Percentiles rank a stretch among this genome's conserved stretches.
Evolutionary conservation across 2,888 invertebrate species (phyloP).

Genomic region (Laothoe populi): DNA sequence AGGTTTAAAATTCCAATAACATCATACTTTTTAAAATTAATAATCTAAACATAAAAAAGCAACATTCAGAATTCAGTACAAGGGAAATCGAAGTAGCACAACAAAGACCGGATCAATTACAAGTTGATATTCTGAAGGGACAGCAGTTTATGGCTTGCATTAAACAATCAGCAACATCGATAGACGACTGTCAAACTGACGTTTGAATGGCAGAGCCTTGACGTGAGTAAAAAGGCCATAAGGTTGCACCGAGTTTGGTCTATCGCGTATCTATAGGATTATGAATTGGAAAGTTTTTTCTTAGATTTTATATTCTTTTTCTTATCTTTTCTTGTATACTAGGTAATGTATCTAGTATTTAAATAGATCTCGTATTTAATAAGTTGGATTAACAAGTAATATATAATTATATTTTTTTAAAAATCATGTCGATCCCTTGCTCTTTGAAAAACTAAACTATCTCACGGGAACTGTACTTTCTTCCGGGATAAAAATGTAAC

Average conservation of each 20-base stretch:
- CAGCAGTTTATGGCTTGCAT: not conserved
- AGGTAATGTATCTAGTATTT: not conserved
- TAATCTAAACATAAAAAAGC: not conserved
- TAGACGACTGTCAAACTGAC: constrained; percentile 23
- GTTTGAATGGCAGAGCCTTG: constrained; percentile 26
- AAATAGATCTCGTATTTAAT: too few relatives aligned
- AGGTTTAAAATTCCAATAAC: too few relatives aligned
- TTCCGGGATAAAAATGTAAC: too few relatives aligned
- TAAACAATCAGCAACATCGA: constrained; percentile 24
- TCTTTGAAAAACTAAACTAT: too few relatives aligned
- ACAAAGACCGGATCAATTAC: constrained; percentile 23
- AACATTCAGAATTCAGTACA: not conserved
- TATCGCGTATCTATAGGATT: constrained; percentile 13
- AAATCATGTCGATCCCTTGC: too few relatives aligned
- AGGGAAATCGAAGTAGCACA: constrained; percentile 10
- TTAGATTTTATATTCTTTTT: constrained; percentile 4
- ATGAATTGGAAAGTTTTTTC: constrained; percentile 17
- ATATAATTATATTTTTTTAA: too few relatives aligned
- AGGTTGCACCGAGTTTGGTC: constrained; percentile 9
- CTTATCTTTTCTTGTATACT: not conserved
- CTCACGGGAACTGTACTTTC: too few relatives aligned
- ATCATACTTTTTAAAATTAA: too few relatives aligned
- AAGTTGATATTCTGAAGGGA: constrained; percentile 26
- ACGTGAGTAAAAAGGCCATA: constrained; percentile 7
- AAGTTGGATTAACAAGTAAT: not conserved